Percentiles rank a stretch among this genome's conserved stretches.
Conservation (phyloP, 2,888 invertebrate species). For the Ferdinandea cuprea region DNA sequence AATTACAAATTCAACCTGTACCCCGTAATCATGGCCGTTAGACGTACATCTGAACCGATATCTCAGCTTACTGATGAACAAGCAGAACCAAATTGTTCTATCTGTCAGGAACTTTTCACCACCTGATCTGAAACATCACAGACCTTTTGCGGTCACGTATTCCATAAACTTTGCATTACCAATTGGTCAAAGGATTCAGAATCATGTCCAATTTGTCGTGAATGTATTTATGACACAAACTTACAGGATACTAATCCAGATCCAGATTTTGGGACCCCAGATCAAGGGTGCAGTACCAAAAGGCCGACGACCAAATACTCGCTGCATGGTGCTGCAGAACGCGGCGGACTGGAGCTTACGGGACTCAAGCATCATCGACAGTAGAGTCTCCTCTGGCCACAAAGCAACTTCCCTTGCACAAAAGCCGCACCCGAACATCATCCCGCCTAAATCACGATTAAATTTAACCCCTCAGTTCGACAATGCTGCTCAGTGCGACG, state of each 20-base stretch:
- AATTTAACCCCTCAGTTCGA: neutral
- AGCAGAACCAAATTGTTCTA: neutral
- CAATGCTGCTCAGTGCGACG: neutral
- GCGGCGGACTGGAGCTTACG: constrained; percentile 8
- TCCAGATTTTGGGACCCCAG: neutral
- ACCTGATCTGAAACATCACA: neutral
- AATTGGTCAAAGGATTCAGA: neutral
- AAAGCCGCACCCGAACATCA: neutral
- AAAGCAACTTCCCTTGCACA: neutral
- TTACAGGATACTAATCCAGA: neutral
- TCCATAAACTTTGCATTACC: neutral
- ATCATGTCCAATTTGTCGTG: neutral
- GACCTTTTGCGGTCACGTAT: neutral
- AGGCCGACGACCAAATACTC: neutral
- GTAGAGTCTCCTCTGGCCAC: neutral
- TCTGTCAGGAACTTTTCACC: neutral
- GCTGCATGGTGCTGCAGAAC: neutral
- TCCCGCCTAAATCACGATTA: neutral
- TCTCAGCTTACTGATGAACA: neutral
- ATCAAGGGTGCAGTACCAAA: neutral
- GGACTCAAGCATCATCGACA: constrained; percentile 4
- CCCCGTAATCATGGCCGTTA: constrained; percentile 3
- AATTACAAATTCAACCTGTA: too few species aligned
- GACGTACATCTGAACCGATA: neutral
- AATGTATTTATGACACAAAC: neutral